These are phyloP conservation scores for Lacanobia wlatinum DNA, from an alignment of 2,888 invertebrate genomes.

Conservation along the genomic window DNA sequence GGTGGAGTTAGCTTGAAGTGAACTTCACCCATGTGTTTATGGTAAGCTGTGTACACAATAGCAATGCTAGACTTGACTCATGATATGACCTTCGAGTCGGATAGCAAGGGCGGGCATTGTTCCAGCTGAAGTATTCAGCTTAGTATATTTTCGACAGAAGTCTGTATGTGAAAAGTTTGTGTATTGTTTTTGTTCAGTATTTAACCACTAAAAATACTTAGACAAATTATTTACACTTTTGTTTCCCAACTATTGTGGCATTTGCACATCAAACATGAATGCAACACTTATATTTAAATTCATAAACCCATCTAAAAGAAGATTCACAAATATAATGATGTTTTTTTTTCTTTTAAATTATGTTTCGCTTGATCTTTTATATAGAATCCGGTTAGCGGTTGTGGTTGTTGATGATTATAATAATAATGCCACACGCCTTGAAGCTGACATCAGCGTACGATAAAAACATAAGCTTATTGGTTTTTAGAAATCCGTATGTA, in stretches of 20 bases:
- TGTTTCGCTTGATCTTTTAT: conserved; percentile 31
- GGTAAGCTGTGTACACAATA: no score
- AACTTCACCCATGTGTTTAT: no score
- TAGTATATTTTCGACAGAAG: background rate
- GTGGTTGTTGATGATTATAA: conserved; percentile 34
- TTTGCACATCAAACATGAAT: conserved; percentile 8
- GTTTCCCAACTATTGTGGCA: background rate
- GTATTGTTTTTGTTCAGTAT: no score
- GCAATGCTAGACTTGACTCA: no score
- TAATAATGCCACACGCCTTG: conserved; percentile 46
- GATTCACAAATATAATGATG: conserved; percentile 20
- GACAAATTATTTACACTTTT: background rate
- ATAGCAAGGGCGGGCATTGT: background rate
- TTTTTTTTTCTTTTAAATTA: conserved; percentile 16
- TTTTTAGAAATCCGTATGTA: conserved; percentile 14
- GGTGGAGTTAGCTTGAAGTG: no score
- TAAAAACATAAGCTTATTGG: conserved; percentile 29
- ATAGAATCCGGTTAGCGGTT: conserved; percentile 57
- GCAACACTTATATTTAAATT: background rate
- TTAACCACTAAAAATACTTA: background rate
- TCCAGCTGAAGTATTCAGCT: no score
- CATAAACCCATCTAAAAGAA: background rate
- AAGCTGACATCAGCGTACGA: conserved; percentile 46
- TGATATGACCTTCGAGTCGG: no score
- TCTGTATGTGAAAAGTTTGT: background rate